Percentiles rank a stretch among this genome's conserved stretches.
These are phyloP conservation scores for Bombylius discolor DNA, from an alignment of 2,888 invertebrate genomes.

Conservation along the genomic window DNA sequence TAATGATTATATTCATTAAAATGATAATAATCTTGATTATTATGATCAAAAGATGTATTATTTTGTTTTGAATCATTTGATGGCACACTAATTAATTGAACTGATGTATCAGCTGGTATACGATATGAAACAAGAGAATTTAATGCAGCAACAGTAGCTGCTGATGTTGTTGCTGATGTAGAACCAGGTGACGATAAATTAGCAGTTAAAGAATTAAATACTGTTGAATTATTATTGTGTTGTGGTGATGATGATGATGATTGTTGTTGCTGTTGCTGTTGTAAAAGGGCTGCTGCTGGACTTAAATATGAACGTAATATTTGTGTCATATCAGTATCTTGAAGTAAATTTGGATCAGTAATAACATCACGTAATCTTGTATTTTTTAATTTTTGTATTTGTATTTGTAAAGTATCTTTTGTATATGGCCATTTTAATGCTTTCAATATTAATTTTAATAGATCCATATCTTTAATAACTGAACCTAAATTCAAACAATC, in stretches of 20 bases:
- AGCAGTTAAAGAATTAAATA: slow-evolving; percentile 18
- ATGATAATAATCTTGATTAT: background rate
- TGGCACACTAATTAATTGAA: slow-evolving; percentile 31
- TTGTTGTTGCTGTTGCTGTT: background rate
- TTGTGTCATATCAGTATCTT: slow-evolving; percentile 33
- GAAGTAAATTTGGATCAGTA: slow-evolving; percentile 30
- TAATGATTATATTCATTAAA: slow-evolving; percentile 7
- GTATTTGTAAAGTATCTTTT: slow-evolving; percentile 24
- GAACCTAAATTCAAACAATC: slow-evolving; percentile 28
- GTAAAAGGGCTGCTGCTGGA: slow-evolving; percentile 10
- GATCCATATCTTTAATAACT: slow-evolving; percentile 32
- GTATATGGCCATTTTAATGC: slow-evolving; percentile 34
- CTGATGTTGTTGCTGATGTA: slow-evolving; percentile 17
- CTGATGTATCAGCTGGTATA: slow-evolving; percentile 33
- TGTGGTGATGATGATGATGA: background rate
- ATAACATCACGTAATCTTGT: slow-evolving; percentile 32
- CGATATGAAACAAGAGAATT: slow-evolving; percentile 29
- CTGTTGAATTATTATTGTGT: background rate
- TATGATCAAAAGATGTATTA: background rate
- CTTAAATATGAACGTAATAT: slow-evolving; percentile 29
- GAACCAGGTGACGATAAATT: slow-evolving; percentile 21
- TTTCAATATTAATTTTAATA: slow-evolving; percentile 33
- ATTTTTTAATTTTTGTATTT: slow-evolving; percentile 28
- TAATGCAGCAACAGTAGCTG: slow-evolving; percentile 13
- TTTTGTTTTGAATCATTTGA: slow-evolving; percentile 18